These are phyloP conservation scores for Micropterix aruncella DNA, from an alignment of 2,888 invertebrate species.

Conservation along the genomic window DNA sequence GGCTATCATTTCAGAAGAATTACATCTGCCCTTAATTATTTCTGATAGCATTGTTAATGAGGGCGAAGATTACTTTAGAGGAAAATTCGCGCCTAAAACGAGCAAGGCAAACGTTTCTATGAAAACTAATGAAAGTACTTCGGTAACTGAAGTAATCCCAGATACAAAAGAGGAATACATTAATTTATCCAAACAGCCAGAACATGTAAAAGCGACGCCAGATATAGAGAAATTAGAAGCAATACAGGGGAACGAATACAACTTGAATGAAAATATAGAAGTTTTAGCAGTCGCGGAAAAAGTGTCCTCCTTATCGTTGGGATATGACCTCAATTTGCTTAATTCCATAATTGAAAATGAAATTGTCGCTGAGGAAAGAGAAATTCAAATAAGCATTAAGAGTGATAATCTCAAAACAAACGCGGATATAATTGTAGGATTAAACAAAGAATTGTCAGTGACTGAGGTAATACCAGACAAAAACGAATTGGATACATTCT, in stretches of 20 bases:
- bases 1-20: neutral
- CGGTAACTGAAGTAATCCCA: constrained; percentile 12
- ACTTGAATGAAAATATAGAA: too few relatives aligned
- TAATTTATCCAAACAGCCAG: constrained; percentile 19
- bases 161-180: constrained; percentile 33
- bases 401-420: neutral
- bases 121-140: constrained; percentile 7
- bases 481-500: neutral
- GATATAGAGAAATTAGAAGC: constrained; percentile 16
- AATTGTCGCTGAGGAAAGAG: neutral
- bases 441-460: neutral
- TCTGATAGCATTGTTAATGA: constrained; percentile 15
- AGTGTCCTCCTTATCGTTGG: constrained; percentile 1
- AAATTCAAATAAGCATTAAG: neutral
- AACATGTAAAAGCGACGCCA: constrained; percentile 24
- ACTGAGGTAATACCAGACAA: neutral
- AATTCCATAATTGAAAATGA: neutral
- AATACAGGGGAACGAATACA: constrained; percentile 14
- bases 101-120: constrained; percentile 6
- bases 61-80: constrained; percentile 16
- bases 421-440: neutral
- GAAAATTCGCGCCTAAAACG: constrained; percentile 6
- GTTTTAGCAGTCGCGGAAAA: too few relatives aligned
- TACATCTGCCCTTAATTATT: constrained; percentile 1
- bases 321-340: constrained; percentile 7